Evolutionary conservation across 2,113 vertebrate genomes (phyloP).

Genomic region (Poecilia latipinna): DNA sequence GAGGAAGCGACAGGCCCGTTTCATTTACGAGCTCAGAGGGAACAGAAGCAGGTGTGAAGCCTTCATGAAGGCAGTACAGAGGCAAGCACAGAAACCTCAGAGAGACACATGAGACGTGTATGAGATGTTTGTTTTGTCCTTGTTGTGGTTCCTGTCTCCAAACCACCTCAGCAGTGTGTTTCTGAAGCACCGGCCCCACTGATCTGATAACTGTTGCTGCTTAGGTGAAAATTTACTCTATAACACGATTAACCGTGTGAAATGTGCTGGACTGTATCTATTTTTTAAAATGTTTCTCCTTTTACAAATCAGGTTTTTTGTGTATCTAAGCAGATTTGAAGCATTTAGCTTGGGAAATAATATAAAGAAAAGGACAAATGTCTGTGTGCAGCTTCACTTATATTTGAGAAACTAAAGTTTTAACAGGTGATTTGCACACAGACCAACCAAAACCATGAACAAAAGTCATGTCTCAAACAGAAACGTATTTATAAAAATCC

Average conservation of each 20-base stretch:
- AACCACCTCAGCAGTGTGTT: conserved; percentile 58
- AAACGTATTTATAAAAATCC: neutral
- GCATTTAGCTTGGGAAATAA: neutral
- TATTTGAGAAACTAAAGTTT: neutral
- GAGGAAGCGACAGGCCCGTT: conserved; percentile 37
- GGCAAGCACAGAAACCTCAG: conserved; percentile 72
- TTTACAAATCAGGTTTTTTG: neutral
- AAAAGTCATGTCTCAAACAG: neutral
- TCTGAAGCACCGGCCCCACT: conserved; percentile 15
- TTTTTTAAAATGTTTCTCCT: neutral
- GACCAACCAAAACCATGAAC: neutral
- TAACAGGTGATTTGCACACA: neutral
- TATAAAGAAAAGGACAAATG: no score
- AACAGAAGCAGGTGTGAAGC: conserved; percentile 63
- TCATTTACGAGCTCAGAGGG: conserved; percentile 36
- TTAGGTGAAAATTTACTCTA: neutral
- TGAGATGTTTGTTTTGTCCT: conserved; percentile 73
- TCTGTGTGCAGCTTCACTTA: neutral
- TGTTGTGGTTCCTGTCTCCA: conserved; percentile 74
- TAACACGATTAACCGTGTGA: neutral
- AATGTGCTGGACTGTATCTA: neutral
- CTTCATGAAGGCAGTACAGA: conserved; percentile 56
- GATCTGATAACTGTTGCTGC: conserved; percentile 28
- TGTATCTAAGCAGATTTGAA: neutral
- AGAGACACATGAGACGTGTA: conserved; percentile 70